Evolutionary conservation across 1,140 invertebrate genomes (phyloP), one percentile per base, ranked within the genome.

Genomic region (Aphis gossypii): DNA sequence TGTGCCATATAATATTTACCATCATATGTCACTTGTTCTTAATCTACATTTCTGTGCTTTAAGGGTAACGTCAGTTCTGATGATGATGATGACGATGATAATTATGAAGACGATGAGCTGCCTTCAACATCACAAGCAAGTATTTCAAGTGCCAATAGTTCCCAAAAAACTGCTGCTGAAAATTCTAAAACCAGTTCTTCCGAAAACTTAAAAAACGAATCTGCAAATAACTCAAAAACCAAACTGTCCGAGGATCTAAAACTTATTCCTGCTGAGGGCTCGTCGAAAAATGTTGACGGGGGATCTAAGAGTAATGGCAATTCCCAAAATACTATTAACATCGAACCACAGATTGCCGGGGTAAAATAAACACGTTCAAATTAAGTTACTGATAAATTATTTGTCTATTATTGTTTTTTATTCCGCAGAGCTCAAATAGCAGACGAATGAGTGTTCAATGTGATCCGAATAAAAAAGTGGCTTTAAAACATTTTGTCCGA

Each of bases 401-500:
- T 48, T 51, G 0, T 51, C 20, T 18, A 88, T 88, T 51, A 51
- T 51, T 7, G 11, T 38, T 54, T 89, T 89, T n/a, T 54, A 54
- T 56, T 89, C 14, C 51, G 5, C 35, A 89, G 88, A 14, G 51
- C 9, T 89, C 51, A 11, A 54, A 35, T 23, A 23, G 9, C 8
- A 56, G 20, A 41, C n/a, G 35, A 89, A 21, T 5, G n/a, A 48
- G 44, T 30, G 46, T n/a, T 21, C 86, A 30, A 20, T n/a, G 46
- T 76, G 1, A n/a, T 18, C 60, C 60, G 14, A 5, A 5, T 14
- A 76, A 14, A 11, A 48, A 18, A 38, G 14, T 18, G 0, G 3
- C 2, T 1, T 94, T 98, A 87, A 97, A 97, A 93, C 97, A 98
- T 95, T 98, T 97, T 94, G 96, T 97, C 23, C 96, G 97, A 94